Conservation (phyloP, 2,113 vertebrate species). For the Xiphophorus hellerii region DNA sequence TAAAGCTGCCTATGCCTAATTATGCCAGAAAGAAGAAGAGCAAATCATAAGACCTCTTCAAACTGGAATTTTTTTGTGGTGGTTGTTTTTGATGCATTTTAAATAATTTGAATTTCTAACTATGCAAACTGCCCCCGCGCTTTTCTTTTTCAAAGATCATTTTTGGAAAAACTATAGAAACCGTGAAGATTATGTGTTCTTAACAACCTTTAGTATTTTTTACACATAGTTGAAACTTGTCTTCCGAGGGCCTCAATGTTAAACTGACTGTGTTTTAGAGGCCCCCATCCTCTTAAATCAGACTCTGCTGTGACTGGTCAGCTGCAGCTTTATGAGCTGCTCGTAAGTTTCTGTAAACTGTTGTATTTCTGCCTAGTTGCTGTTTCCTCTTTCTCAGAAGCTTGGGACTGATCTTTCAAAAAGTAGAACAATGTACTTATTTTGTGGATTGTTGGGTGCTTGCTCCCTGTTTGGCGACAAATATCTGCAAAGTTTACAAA, state of each 20-base stretch:
- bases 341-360: background rate
- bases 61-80: no score
- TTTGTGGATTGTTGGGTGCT: slow-evolving; percentile 3
- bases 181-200: background rate
- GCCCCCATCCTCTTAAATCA: background rate
- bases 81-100: no score
- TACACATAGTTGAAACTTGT: background rate
- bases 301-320: background rate
- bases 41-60: no score
- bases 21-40: no score
- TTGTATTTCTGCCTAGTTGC: background rate
- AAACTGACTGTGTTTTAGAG: background rate
- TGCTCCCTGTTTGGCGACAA: slow-evolving; percentile 53
- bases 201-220: background rate
- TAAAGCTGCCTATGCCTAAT: no score
- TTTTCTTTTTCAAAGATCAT: no score
- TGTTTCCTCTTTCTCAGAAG: background rate
- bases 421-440: background rate
- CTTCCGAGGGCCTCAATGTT: background rate
- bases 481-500: background rate
- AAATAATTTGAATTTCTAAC: no score
- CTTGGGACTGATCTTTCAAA: background rate
- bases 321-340: background rate
- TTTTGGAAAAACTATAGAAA: background rate
- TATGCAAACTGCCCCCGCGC: no score